A percentile compares a stretch with the other conserved stretches of the same genome.
Conservation (phyloP, 2,888 invertebrate genomes). For the Clusia tigrina region DNA sequence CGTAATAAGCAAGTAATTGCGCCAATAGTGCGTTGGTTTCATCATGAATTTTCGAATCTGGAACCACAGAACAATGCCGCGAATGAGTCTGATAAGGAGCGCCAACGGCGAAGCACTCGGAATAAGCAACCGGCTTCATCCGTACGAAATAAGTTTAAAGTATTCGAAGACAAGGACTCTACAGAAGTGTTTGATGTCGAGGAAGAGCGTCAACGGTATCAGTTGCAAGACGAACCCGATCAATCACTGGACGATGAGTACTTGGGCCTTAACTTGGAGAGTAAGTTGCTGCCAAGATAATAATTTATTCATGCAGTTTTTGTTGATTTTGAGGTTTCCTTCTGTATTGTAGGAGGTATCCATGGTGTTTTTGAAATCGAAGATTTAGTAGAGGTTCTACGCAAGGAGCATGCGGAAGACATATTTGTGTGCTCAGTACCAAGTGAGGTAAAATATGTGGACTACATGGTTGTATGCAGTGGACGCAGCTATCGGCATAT, state of each 20-base stretch:
- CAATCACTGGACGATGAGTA: slow-evolving; percentile 65
- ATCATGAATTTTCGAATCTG: slow-evolving; percentile 55
- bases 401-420: slow-evolving; percentile 79
- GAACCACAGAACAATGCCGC: slow-evolving; percentile 31
- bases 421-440: slow-evolving; percentile 84
- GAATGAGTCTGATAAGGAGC: background rate
- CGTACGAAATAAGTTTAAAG: slow-evolving; percentile 71
- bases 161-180: slow-evolving; percentile 76
- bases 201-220: slow-evolving; percentile 68
- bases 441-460: slow-evolving; percentile 78
- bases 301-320: background rate
- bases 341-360: slow-evolving; percentile 73
- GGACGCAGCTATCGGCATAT: slow-evolving; percentile 79
- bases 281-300: slow-evolving; percentile 61
- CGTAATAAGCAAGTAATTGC: slow-evolving; percentile 45
- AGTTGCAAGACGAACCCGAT: slow-evolving; percentile 48
- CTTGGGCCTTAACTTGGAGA: slow-evolving; percentile 68
- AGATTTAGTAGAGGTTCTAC: slow-evolving; percentile 79
- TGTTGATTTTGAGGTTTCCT: slow-evolving; percentile 50
- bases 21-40: slow-evolving; percentile 51
- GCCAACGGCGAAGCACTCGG: background rate
- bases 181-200: slow-evolving; percentile 76
- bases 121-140: slow-evolving; percentile 62
- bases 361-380: slow-evolving; percentile 89
- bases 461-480: slow-evolving; percentile 83